A percentile compares a stretch with the other conserved stretches of the same genome.
Conservation (phyloP, 2,797 vertebrate genomes). For the Pyrocephalus nanus region DNA sequence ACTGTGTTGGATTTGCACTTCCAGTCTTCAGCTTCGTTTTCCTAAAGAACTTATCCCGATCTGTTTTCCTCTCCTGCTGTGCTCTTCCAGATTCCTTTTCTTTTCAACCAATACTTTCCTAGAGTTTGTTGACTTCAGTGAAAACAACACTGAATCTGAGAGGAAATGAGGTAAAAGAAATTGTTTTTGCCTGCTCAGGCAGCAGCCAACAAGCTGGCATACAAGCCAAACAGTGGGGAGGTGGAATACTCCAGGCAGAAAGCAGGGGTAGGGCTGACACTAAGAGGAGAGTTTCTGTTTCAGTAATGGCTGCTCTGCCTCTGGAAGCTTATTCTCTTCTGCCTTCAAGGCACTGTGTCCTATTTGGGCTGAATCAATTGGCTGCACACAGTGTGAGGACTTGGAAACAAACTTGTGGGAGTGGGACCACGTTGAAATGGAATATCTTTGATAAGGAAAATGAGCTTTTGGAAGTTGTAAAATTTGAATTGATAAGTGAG, state of each 20-base stretch:
- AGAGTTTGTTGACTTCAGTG: background rate
- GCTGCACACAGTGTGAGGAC: background rate
- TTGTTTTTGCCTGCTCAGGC: background rate
- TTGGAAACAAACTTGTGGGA: background rate
- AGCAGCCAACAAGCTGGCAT: background rate
- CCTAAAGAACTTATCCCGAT: background rate
- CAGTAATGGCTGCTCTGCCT: background rate
- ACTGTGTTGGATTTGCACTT: background rate
- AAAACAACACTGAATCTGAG: background rate
- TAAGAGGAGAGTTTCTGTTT: background rate
- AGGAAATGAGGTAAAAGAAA: background rate
- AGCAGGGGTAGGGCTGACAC: background rate
- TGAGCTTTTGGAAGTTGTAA: background rate
- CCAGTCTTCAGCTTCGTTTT: background rate
- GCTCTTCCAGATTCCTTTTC: background rate
- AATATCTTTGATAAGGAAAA: background rate
- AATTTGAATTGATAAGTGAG: background rate
- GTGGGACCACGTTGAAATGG: background rate
- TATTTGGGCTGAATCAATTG: background rate
- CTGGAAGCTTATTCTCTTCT: background rate
- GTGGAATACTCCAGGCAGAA: background rate
- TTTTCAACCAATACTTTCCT: background rate
- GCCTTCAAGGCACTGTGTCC: background rate
- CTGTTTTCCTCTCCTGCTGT: background rate
- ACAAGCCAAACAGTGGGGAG: background rate